Conservation (phyloP, 2,797 vertebrate species). For the Muraenolepis orangiensis region DNA sequence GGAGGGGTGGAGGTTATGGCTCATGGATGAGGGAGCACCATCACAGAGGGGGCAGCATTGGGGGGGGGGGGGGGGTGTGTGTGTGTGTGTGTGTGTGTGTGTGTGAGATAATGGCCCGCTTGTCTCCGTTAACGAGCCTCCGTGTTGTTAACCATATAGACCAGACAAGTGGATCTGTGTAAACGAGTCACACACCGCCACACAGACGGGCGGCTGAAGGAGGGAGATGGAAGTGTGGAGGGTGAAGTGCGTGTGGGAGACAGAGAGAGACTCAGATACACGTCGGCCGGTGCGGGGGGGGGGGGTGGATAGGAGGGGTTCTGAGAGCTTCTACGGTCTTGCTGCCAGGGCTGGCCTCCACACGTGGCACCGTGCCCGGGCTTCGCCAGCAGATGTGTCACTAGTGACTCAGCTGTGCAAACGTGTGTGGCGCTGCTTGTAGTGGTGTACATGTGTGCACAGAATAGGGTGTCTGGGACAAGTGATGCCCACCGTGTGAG, state of each 20-base stretch:
- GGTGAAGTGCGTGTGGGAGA: constrained; percentile 57
- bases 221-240: constrained; percentile 49
- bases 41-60: constrained; percentile 48
- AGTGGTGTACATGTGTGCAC: neutral
- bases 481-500: neutral
- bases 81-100: neutral
- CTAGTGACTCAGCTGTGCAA: constrained; percentile 70
- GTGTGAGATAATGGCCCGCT: constrained; percentile 20
- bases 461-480: neutral
- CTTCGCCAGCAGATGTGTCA: constrained; percentile 71
- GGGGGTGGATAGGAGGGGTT: constrained; percentile 32
- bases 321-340: constrained; percentile 66
- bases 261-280: constrained; percentile 47
- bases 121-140: constrained; percentile 25
- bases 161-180: constrained; percentile 31
- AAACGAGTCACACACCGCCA: constrained; percentile 43
- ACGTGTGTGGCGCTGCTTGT: too few species aligned
- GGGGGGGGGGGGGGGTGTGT: constrained; percentile 36
- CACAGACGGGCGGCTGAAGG: constrained; percentile 56
- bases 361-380: constrained; percentile 65
- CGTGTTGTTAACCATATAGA: constrained; percentile 35
- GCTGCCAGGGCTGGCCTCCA: constrained; percentile 66
- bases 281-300: too few species aligned
- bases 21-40: constrained; percentile 62
- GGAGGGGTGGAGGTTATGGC: too few species aligned